These are phyloP conservation scores for Emberiza fucata DNA, from an alignment of 2,113 vertebrate genomes.

Conservation along the genomic window DNA sequence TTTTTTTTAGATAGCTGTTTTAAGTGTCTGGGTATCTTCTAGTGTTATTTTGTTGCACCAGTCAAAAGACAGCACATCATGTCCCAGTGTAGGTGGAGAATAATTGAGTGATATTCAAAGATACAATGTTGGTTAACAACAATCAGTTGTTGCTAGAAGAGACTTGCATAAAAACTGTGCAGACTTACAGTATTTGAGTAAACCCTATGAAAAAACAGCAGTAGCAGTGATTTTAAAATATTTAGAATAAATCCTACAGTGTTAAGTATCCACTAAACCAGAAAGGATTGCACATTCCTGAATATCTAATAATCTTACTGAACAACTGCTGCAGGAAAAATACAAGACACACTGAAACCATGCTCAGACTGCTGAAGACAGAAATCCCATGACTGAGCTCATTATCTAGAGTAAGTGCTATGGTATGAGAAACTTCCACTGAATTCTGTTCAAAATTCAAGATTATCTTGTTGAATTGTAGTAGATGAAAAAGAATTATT, in stretches of 20 bases:
- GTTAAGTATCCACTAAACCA: not conserved
- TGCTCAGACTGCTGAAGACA: not conserved
- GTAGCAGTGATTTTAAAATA: not conserved
- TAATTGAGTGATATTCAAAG: not conserved
- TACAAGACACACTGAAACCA: not conserved
- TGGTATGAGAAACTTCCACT: not conserved
- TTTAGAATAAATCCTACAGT: not conserved
- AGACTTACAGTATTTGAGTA: not conserved
- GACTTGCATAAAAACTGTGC: not conserved
- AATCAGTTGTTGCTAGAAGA: not conserved
- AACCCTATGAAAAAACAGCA: not conserved
- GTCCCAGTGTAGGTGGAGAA: not conserved
- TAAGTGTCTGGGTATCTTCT: not conserved
- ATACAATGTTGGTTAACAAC: not conserved
- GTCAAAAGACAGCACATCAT: not conserved
- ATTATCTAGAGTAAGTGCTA: not conserved
- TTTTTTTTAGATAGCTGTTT: not conserved
- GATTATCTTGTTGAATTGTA: not conserved
- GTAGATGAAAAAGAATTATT: not conserved
- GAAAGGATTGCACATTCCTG: not conserved
- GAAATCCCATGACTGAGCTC: not conserved
- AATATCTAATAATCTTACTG: not conserved
- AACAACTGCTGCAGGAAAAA: not conserved
- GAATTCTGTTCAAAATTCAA: not conserved
- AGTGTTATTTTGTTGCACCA: not conserved